Percentiles rank a stretch among this genome's conserved stretches.
These are phyloP conservation scores for Benthosema pterotum DNA, from an alignment of 2,797 vertebrate species.

Conservation along the genomic window DNA sequence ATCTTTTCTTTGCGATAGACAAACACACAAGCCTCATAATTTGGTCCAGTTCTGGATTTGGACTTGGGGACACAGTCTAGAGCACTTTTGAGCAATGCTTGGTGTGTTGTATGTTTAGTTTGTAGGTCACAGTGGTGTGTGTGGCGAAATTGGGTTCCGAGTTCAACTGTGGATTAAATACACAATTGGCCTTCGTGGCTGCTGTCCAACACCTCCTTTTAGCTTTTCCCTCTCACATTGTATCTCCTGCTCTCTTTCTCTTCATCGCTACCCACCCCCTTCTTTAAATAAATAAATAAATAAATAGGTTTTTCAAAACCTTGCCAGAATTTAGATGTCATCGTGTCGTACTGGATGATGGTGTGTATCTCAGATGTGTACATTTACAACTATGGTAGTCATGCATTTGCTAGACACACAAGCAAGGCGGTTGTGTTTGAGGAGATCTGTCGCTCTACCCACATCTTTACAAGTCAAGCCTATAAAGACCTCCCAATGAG, in stretches of 20 bases:
- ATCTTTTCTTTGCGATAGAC: background rate
- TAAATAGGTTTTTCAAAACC: no score
- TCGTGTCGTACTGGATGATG: no score
- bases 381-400: no score
- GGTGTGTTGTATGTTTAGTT: constrained; percentile 48
- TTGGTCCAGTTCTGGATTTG: constrained; percentile 22
- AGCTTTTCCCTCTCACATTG: constrained; percentile 5
- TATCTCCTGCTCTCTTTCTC: constrained; percentile 2
- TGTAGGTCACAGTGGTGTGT: constrained; percentile 29
- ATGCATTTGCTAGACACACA: no score
- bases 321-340: no score
- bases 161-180: constrained; percentile 32
- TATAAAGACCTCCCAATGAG: no score
- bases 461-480: no score
- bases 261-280: constrained; percentile 13
- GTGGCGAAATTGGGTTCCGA: constrained; percentile 30
- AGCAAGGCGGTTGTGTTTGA: no score
- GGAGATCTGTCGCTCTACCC: no score
- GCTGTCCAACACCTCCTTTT: constrained; percentile 31
- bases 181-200: constrained; percentile 33
- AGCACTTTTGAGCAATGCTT: constrained; percentile 35
- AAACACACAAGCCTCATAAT: constrained; percentile 10
- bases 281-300: no score
- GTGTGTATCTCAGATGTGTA: no score
- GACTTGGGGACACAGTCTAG: background rate